These are phyloP conservation scores for Sander lucioperca DNA, from an alignment of 2,113 vertebrate genomes.

Conservation along the genomic window DNA sequence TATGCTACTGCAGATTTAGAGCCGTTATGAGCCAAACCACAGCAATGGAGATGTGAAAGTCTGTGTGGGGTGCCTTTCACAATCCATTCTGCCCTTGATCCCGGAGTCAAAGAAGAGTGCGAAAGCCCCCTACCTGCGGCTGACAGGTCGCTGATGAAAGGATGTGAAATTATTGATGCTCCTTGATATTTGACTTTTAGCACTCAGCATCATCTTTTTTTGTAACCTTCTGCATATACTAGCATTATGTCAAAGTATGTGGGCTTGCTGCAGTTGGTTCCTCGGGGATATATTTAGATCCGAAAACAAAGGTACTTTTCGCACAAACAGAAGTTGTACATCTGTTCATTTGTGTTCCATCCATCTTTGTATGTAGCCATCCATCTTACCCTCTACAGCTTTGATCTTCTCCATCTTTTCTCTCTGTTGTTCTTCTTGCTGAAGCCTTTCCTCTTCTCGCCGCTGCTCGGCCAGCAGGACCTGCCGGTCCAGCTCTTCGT, in stretches of 20 bases:
- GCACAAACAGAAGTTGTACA: background rate
- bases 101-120: background rate
- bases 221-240: background rate
- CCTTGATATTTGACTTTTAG: slow-evolving; percentile 35
- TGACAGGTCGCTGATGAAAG: slow-evolving; percentile 47
- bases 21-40: slow-evolving; percentile 25
- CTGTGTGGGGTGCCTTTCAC: slow-evolving; percentile 28
- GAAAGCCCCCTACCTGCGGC: slow-evolving; percentile 30
- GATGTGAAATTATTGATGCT: slow-evolving; percentile 24
- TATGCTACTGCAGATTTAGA: slow-evolving; percentile 34
- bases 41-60: slow-evolving; percentile 35
- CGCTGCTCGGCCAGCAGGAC: slow-evolving; percentile 93
- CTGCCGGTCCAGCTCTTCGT: slow-evolving; percentile 94
- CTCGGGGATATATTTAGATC: background rate
- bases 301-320: background rate
- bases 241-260: background rate
- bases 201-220: background rate
- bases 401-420: slow-evolving; percentile 93
- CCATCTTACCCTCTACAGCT: slow-evolving; percentile 94
- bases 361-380: background rate
- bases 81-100: slow-evolving; percentile 33
- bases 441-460: slow-evolving; percentile 91
- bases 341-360: background rate
- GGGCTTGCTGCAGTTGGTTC: background rate
- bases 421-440: slow-evolving; percentile 91